Percentiles rank a stretch among this genome's conserved stretches.
Conservation (phyloP, 2,113 vertebrate species). For the Anarhynchus alexandrinus region DNA sequence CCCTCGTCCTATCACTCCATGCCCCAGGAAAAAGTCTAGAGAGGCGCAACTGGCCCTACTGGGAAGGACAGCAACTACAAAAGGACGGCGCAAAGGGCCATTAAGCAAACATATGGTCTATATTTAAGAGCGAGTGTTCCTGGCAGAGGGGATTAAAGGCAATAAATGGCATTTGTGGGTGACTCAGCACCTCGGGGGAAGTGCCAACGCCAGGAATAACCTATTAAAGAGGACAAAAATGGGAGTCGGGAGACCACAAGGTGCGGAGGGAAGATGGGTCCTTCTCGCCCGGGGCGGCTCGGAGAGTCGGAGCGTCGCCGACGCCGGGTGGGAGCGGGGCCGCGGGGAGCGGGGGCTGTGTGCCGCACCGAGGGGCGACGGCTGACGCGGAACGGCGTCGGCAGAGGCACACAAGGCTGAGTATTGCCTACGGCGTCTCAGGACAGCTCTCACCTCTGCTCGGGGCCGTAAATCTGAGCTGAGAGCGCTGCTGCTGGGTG, state of each 20-base stretch:
- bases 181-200: background rate
- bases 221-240: background rate
- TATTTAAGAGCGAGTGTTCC: background rate
- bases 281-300: background rate
- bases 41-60: background rate
- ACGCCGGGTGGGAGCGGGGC: background rate
- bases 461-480: background rate
- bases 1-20: no score
- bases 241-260: background rate
- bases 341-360: background rate
- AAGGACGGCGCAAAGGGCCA: background rate
- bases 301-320: no score
- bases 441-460: background rate
- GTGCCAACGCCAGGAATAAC: background rate
- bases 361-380: accelerated
- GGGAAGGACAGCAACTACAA: background rate
- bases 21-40: no score
- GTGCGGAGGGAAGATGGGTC: background rate
- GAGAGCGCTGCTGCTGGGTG: accelerated
- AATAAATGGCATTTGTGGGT: background rate
- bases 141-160: background rate
- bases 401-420: no score
- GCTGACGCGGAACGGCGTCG: accelerated
- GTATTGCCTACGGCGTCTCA: accelerated
- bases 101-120: background rate